These are phyloP conservation scores for Dermolepida albohirtum DNA, from an alignment of 2,888 invertebrate species.

Conservation along the genomic window DNA sequence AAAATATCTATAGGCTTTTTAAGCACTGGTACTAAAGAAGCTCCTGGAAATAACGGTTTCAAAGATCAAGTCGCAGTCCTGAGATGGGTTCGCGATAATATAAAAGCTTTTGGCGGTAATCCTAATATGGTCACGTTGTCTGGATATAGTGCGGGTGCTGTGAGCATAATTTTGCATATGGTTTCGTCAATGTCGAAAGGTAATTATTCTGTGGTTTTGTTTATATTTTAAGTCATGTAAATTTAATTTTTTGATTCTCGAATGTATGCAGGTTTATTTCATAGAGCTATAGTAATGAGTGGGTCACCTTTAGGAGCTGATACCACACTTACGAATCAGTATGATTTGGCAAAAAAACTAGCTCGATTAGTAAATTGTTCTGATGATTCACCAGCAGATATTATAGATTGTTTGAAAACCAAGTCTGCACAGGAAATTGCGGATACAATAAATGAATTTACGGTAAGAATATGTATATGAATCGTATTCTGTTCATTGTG, in stretches of 20 bases:
- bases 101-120: conserved; percentile 77
- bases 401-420: conserved; percentile 72
- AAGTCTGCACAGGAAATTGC: conserved; percentile 67
- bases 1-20: conserved; percentile 58
- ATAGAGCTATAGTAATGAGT: conserved; percentile 77
- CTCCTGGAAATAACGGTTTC: conserved; percentile 77
- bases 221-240: neutral
- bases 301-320: conserved; percentile 70
- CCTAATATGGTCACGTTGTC: conserved; percentile 73
- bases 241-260: too few species aligned
- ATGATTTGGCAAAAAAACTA: conserved; percentile 72
- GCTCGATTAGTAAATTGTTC: conserved; percentile 73
- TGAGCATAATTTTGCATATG: conserved; percentile 66
- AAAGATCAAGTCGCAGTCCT: conserved; percentile 78
- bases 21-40: conserved; percentile 74
- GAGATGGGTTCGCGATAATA: conserved; percentile 75
- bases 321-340: conserved; percentile 68
- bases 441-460: conserved; percentile 65
- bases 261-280: conserved; percentile 54
- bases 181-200: conserved; percentile 76
- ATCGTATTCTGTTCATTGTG: neutral
- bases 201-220: conserved; percentile 36
- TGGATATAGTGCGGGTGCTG: conserved; percentile 69
- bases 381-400: conserved; percentile 67
- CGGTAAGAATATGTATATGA: conserved; percentile 57